Evolutionary conservation across 2,888 invertebrate species (phyloP), one percentile per base, ranked within the genome.

Genomic region (Lissonota sp.): DNA sequence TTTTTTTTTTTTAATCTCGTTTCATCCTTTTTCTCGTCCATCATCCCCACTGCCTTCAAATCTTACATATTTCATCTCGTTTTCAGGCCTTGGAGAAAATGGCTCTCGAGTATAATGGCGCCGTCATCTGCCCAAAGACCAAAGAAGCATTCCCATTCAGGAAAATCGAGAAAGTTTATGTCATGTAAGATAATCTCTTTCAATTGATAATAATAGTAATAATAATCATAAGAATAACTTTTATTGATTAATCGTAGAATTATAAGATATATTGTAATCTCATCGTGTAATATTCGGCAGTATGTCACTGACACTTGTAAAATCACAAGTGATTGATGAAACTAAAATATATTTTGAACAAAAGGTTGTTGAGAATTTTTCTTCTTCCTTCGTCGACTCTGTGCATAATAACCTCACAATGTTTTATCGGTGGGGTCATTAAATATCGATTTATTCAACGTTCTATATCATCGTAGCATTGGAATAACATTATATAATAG

Each of bases 141-240:
- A 98, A 98, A 93, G 97, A 98, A 91, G 95, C 96, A 85, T 99
- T 96, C 93, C 95, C 96, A 83, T 95, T 97, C 92, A 97, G 97
- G 87, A 98, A 98, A 92, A 96, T 97, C 62, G 98, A 99, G 92
- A 99, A 99, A 93, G 99, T 99, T 63, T 99, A 96, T 92, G 98
- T 99, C 72, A 99, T 99, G 99, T 99, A 95, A 95, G 90, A 89
- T 83, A 62, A 16, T 46, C 66, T n/a, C 64, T 74, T 71, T 64
- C 62, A 60, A 66, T 66, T 51, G 44, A 62, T 14, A 26, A 64
- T 16, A 74, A 81, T 42, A 62, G 14, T 42, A 16, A 77, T 46
- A 51, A 57, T 64, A 73, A 58, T 14, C 58, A 76, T 80, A 75
- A 60, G 1, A 26, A 26, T 3, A 75, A 70, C 67, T 69, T 73